A percentile compares a stretch with the other conserved stretches of the same genome.
Evolutionary conservation across 2,888 invertebrate species (phyloP).

Genomic region (Prosopocoilus inquinatus): DNA sequence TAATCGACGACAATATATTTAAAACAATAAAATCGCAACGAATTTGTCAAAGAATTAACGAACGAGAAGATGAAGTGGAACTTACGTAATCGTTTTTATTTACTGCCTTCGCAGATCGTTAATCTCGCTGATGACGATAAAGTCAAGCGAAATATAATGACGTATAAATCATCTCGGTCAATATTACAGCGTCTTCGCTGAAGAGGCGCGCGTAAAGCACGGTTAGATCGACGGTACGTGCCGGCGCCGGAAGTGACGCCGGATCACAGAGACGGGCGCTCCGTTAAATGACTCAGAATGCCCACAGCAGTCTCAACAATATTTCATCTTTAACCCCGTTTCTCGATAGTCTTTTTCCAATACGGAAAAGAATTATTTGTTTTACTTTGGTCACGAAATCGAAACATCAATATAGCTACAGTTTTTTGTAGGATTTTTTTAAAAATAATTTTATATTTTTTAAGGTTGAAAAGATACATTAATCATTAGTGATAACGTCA

Average conservation of each 20-base stretch:
- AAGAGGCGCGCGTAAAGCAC: not conserved
- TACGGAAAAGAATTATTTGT: too few species aligned
- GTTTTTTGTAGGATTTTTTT: too few species aligned
- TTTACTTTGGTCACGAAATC: too few species aligned
- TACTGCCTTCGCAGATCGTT: conserved; percentile 1
- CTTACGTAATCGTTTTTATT: not conserved
- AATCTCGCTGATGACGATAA: conserved; percentile 7
- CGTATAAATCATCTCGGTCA: conserved; percentile 14
- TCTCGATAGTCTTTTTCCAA: too few species aligned
- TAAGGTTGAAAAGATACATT: too few species aligned
- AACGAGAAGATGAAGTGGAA: not conserved
- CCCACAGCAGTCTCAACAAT: conserved; percentile 11
- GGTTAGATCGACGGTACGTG: not conserved
- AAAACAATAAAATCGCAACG: too few species aligned
- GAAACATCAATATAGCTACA: too few species aligned
- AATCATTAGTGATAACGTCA: too few species aligned
- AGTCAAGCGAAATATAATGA: conserved; percentile 12
- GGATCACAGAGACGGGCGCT: conserved; percentile 5
- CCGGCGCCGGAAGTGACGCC: conserved; percentile 2
- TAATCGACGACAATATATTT: too few species aligned
- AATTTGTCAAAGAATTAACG: not conserved
- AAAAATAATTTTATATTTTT: too few species aligned
- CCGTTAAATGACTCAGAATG: conserved; percentile 14
- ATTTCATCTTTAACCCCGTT: conserved; percentile 9
- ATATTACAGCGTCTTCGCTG: conserved; percentile 8